Conservation (phyloP, 2,113 vertebrate genomes). For the Xiphias gladius region DNA sequence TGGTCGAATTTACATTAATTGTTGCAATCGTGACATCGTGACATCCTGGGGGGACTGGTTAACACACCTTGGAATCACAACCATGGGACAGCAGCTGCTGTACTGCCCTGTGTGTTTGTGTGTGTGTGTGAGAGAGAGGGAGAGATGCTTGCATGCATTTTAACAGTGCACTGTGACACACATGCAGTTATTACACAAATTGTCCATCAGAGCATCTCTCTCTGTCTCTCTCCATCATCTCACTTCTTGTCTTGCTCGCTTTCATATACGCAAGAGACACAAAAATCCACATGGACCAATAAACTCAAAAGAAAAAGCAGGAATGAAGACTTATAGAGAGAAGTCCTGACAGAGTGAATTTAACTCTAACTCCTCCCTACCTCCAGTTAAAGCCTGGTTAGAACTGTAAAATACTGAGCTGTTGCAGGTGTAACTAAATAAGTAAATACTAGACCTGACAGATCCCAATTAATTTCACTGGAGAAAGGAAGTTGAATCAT, state of each 20-base stretch:
- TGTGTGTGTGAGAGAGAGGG: slow-evolving; percentile 20
- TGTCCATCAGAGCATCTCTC: slow-evolving; percentile 28
- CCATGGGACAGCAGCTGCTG: slow-evolving; percentile 24
- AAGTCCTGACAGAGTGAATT: slow-evolving; percentile 41
- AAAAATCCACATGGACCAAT: slow-evolving; percentile 55
- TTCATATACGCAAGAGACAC: slow-evolving; percentile 34
- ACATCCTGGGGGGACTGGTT: neutral
- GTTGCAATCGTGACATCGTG: too few species aligned
- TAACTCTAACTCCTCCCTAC: slow-evolving; percentile 22
- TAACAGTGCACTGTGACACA: slow-evolving; percentile 34
- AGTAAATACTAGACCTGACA: slow-evolving; percentile 69
- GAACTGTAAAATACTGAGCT: slow-evolving; percentile 45
- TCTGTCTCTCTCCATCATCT: slow-evolving; percentile 37
- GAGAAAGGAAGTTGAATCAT: slow-evolving; percentile 69
- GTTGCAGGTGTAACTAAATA: slow-evolving; percentile 68
- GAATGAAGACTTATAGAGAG: slow-evolving; percentile 17
- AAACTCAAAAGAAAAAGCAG: slow-evolving; percentile 40
- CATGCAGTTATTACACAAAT: slow-evolving; percentile 47
- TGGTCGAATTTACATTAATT: too few species aligned
- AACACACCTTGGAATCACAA: slow-evolving; percentile 14
- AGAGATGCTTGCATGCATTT: slow-evolving; percentile 36
- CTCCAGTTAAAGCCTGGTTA: slow-evolving; percentile 45
- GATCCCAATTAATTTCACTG: slow-evolving; percentile 62
- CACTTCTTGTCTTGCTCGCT: slow-evolving; percentile 37
- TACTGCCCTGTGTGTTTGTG: neutral